Percentiles rank a stretch among this genome's conserved stretches.
Evolutionary conservation across 2,888 invertebrate species (phyloP).

Genomic region (Amitus sp.): DNA sequence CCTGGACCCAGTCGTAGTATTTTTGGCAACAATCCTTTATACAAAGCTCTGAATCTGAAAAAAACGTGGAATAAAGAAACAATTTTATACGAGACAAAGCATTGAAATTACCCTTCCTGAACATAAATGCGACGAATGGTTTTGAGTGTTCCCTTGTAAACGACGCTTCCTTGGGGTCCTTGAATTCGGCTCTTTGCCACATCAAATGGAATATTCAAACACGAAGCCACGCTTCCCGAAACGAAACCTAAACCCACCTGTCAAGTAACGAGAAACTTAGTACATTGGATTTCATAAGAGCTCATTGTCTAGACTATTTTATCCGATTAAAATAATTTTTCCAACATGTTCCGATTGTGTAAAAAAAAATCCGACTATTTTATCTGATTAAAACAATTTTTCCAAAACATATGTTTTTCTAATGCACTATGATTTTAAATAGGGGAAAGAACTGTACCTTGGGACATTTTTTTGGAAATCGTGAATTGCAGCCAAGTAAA

Average conservation of each 20-base stretch:
- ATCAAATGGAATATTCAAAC: slow-evolving; percentile 94
- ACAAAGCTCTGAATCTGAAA: slow-evolving; percentile 82
- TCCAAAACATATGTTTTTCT: too few species aligned
- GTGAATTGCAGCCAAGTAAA: too few species aligned
- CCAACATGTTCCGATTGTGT: too few species aligned
- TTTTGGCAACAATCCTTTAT: slow-evolving; percentile 93
- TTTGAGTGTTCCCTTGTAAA: slow-evolving; percentile 81
- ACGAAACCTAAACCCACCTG: slow-evolving; percentile 78
- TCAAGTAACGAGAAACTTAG: too few species aligned
- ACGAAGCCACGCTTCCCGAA: slow-evolving; percentile 88
- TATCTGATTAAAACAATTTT: too few species aligned
- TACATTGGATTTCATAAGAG: too few species aligned
- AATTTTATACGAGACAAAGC: background rate
- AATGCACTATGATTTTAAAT: too few species aligned
- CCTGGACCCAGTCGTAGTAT: slow-evolving; percentile 92
- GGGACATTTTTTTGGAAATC: too few species aligned
- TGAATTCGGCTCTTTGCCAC: slow-evolving; percentile 96
- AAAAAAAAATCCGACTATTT: too few species aligned
- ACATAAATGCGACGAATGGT: slow-evolving; percentile 80
- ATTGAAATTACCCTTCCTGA: slow-evolving; percentile 84
- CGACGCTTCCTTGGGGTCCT: slow-evolving; percentile 85
- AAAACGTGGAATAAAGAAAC: background rate
- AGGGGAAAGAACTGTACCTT: too few species aligned
- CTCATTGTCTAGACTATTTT: too few species aligned
- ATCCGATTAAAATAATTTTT: too few species aligned